These are phyloP conservation scores for Rhinogobio ventralis DNA, from an alignment of 2,797 vertebrate genomes.

Conservation along the genomic window DNA sequence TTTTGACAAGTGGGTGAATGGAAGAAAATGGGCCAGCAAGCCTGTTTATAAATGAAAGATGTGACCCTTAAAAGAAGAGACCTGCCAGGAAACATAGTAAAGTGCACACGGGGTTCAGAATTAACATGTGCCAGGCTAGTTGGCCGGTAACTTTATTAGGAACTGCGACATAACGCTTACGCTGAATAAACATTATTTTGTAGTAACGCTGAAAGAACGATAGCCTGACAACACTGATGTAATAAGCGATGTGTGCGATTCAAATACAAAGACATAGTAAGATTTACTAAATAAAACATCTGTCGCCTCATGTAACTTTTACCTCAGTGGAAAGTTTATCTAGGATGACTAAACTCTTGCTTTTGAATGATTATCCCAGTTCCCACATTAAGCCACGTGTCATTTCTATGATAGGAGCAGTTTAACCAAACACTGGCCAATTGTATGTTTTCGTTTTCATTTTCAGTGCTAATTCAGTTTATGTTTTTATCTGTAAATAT, in stretches of 20 bases:
- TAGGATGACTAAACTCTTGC: neutral
- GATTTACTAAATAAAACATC: conserved; percentile 7
- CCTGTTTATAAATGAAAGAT: conserved; percentile 65
- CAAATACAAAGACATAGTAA: conserved; percentile 8
- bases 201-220: neutral
- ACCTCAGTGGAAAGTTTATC: neutral
- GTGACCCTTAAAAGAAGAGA: conserved; percentile 59
- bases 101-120: conserved; percentile 30
- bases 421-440: neutral
- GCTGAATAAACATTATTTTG: neutral
- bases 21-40: conserved; percentile 56
- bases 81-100: conserved; percentile 47
- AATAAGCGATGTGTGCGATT: neutral
- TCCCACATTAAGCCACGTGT: neutral
- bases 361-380: neutral
- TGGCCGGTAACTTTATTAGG: conserved; percentile 5
- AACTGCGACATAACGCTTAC: neutral
- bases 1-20: conserved; percentile 59
- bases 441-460: neutral
- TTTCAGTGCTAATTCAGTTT: neutral
- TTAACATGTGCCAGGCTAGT: conserved; percentile 7
- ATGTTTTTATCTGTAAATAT: neutral
- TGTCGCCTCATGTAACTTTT: neutral
- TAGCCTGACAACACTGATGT: neutral
- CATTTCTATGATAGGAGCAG: neutral